phyloP scores from a whole-genome alignment of 2,888 invertebrate genomes.

The Entomobrya proxima region DNA sequence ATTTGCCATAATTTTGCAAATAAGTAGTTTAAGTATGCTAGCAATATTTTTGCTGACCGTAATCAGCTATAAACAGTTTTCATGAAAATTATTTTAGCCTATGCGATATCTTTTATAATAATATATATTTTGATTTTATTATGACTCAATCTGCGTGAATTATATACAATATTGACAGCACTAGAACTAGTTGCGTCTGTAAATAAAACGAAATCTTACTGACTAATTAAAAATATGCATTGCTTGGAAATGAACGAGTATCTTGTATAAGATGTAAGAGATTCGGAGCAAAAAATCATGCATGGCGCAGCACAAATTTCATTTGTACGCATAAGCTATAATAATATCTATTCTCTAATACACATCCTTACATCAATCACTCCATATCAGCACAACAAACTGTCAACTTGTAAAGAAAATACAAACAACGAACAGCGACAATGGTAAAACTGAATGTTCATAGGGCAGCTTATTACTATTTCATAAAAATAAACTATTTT shows the following conservation, averaged over 20 bases:
- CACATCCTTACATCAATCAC: not conserved
- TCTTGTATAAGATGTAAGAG: slow-evolving; percentile 9
- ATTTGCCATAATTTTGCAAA: no score
- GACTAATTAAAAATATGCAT: slow-evolving; percentile 42
- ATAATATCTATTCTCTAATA: not conserved
- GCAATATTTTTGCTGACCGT: no score
- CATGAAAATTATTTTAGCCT: no score
- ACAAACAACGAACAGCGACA: not conserved
- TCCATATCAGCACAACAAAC: not conserved
- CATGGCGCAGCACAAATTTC: not conserved
- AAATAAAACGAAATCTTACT: not conserved
- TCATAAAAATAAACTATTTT: not conserved
- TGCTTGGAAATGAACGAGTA: slow-evolving; percentile 31
- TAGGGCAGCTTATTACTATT: not conserved
- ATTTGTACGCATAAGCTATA: not conserved
- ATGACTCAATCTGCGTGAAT: not conserved
- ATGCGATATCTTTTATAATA: no score
- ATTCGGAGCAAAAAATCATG: not conserved
- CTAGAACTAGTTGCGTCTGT: not conserved
- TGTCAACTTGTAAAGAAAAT: not conserved
- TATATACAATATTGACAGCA: not conserved
- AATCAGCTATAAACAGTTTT: no score
- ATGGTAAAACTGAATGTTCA: no score
- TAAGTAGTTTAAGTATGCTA: no score
- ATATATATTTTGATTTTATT: no score